Conservation (phyloP, 2,113 vertebrate genomes). For the Romanogobio albipinnatus region DNA sequence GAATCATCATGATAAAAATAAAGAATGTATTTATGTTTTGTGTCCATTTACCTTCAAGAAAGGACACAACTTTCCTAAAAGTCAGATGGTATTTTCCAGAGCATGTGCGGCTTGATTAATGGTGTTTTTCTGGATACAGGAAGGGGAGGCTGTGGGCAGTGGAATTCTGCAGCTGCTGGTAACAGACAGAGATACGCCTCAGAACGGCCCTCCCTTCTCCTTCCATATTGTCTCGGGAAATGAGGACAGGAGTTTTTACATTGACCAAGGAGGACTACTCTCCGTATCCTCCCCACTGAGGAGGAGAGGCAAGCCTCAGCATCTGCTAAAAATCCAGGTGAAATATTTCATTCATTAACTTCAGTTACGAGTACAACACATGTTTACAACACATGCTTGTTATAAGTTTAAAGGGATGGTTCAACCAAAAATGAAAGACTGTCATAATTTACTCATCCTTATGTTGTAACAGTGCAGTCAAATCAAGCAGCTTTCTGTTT, state of each 20-base stretch:
- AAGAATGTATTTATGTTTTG: neutral
- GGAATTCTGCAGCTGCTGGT: conserved; percentile 87
- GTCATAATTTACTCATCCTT: neutral
- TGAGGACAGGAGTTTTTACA: conserved; percentile 82
- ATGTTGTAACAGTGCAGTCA: neutral
- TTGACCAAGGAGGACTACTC: conserved; percentile 89
- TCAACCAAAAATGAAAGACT: conserved; percentile 6
- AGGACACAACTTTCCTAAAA: neutral
- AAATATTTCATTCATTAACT: conserved; percentile 3
- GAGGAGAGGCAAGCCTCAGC: conserved; percentile 77
- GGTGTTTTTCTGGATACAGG: conserved; percentile 72
- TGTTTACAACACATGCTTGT: neutral
- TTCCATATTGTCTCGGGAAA: conserved; percentile 90
- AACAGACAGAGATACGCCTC: conserved; percentile 88
- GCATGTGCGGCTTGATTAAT: conserved; percentile 6
- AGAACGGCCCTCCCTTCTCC: conserved; percentile 88
- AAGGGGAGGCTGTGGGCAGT: conserved; percentile 84
- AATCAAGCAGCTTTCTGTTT: too few relatives aligned
- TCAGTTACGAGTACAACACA: neutral
- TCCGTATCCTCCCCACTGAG: conserved; percentile 80
- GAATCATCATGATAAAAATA: neutral
- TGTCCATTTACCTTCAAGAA: conserved; percentile 12
- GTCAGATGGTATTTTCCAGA: neutral
- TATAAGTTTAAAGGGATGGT: neutral
- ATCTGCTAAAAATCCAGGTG: conserved; percentile 92